Evolutionary conservation across 2,888 invertebrate genomes (phyloP).

Genomic region (Campaea margaritaria): DNA sequence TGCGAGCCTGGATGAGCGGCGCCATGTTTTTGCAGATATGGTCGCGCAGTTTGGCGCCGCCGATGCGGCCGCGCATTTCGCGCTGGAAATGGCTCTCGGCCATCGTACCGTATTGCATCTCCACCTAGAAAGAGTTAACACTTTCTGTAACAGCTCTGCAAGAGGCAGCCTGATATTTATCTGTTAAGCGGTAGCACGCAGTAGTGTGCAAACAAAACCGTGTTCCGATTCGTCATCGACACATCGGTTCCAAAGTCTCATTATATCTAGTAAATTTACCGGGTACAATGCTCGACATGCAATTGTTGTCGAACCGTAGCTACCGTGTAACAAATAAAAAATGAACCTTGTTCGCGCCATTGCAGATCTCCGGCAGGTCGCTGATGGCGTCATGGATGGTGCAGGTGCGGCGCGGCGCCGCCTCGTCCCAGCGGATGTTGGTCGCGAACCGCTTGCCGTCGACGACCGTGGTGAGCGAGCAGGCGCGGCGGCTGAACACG

Average conservation of each 20-base stretch:
- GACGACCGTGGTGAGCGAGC: slow-evolving; percentile 80
- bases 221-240: too few species aligned
- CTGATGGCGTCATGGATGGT: slow-evolving; percentile 93
- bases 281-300: too few species aligned
- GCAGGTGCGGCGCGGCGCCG: slow-evolving; percentile 91
- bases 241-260: too few species aligned
- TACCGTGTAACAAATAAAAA: neutral
- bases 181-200: too few species aligned
- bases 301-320: too few species aligned
- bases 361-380: slow-evolving; percentile 90
- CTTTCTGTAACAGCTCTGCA: neutral
- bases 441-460: slow-evolving; percentile 80
- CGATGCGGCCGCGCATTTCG: slow-evolving; percentile 86
- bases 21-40: slow-evolving; percentile 95
- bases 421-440: slow-evolving; percentile 86
- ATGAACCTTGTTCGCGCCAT: slow-evolving; percentile 84
- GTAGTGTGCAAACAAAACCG: too few species aligned
- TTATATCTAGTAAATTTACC: too few species aligned
- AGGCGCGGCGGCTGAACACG: slow-evolving; percentile 89
- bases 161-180: too few species aligned
- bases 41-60: slow-evolving; percentile 86
- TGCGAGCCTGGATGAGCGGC: slow-evolving; percentile 90
- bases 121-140: slow-evolving; percentile 57
- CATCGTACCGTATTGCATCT: slow-evolving; percentile 89
- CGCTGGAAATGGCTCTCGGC: slow-evolving; percentile 91